Conservation (phyloP, 2,888 invertebrate genomes). For the Anthrax anthrax region DNA sequence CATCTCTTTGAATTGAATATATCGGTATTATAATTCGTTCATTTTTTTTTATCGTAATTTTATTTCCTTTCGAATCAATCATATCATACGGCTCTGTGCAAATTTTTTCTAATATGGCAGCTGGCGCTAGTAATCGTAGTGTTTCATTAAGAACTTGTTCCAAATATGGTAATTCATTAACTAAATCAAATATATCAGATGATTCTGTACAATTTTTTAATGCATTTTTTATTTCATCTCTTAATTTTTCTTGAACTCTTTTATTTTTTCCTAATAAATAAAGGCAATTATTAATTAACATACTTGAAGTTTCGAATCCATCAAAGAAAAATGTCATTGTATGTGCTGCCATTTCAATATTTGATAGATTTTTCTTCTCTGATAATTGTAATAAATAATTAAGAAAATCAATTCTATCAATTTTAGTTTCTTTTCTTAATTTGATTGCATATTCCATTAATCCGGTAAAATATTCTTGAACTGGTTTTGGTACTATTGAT, state of each 20-base stretch:
- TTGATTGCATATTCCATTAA: constrained; percentile 13
- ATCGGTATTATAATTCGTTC: constrained; percentile 15
- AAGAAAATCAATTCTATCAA: constrained; percentile 15
- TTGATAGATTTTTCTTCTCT: constrained; percentile 16
- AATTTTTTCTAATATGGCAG: constrained; percentile 16
- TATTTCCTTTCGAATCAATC: constrained; percentile 13
- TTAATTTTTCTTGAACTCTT: constrained; percentile 18
- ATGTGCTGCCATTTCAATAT: constrained; percentile 19
- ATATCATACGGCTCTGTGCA: constrained; percentile 18
- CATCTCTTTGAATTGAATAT: constrained; percentile 34
- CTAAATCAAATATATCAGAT: constrained; percentile 16
- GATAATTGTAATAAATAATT: constrained; percentile 14
- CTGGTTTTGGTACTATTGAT: constrained; percentile 7
- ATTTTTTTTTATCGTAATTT: constrained; percentile 11
- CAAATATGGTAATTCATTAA: constrained; percentile 21
- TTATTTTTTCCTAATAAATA: constrained; percentile 19
- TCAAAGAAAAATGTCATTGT: constrained; percentile 19
- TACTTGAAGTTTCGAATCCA: constrained; percentile 22
- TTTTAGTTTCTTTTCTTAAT: constrained; percentile 7
- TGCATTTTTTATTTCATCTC: constrained; percentile 18
- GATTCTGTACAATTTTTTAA: constrained; percentile 12
- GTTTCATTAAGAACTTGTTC: constrained; percentile 23
- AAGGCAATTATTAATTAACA: constrained; percentile 15
- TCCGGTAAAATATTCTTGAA: constrained; percentile 13
- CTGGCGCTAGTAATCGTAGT: constrained; percentile 20